Evolutionary conservation across 2,888 invertebrate species (phyloP).

Genomic region (Phyto melanocephala): DNA sequence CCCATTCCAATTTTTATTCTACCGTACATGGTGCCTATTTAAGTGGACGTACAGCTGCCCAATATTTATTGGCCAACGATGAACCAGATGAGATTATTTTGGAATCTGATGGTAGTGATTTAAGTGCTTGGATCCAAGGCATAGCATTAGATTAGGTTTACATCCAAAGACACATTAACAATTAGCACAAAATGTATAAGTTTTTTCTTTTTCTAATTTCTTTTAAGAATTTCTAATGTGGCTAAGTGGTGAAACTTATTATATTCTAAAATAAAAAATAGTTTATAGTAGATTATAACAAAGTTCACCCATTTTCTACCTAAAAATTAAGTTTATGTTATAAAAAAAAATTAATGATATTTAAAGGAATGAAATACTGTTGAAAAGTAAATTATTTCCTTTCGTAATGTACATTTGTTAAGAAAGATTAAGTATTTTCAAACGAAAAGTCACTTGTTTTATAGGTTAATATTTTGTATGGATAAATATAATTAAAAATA

Average conservation of each 20-base stretch:
- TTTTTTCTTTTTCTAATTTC: background rate
- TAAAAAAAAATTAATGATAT: constrained; percentile 2
- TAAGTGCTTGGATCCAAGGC: constrained; percentile 93
- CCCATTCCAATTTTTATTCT: constrained; percentile 95
- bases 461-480: constrained; percentile 31
- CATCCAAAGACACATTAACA: constrained; percentile 4
- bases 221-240: constrained; percentile 8
- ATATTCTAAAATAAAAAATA: background rate
- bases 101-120: constrained; percentile 88
- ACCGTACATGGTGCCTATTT: constrained; percentile 97
- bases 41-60: constrained; percentile 90
- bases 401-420: background rate
- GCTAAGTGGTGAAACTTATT: constrained; percentile 3
- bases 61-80: constrained; percentile 83
- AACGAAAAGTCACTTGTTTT: constrained; percentile 49
- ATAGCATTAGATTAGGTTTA: constrained; percentile 84
- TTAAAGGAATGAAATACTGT: background rate
- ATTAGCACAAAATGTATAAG: constrained; percentile 39
- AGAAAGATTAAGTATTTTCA: background rate
- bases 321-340: background rate
- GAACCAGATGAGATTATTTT: constrained; percentile 84
- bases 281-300: too few species aligned
- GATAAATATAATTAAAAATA: background rate
- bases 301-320: background rate
- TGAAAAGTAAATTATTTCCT: background rate